Conservation (phyloP, 2,797 vertebrate genomes). For the Zalophus californianus region DNA sequence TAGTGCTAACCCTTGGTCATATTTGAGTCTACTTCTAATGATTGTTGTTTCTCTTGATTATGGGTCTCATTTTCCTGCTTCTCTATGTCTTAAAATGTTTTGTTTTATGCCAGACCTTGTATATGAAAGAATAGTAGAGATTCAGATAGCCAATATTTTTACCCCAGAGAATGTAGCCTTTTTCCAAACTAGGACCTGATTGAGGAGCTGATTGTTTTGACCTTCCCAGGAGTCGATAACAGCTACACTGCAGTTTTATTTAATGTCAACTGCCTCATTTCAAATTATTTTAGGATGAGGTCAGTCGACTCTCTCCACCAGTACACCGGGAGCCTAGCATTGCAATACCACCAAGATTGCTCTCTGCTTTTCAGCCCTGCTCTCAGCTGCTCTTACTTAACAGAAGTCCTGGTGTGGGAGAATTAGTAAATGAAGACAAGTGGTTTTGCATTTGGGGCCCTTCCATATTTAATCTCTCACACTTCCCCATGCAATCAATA, state of each 20-base stretch:
- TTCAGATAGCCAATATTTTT: not conserved
- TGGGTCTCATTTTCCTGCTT: not conserved
- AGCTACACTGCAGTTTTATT: not conserved
- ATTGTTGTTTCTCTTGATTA: not conserved
- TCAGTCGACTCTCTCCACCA: not conserved
- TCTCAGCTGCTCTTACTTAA: not conserved
- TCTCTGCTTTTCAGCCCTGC: not conserved
- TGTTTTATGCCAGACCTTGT: not conserved
- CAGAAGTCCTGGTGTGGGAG: not conserved
- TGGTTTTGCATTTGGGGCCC: not conserved
- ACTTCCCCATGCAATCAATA: not conserved
- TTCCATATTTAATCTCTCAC: not conserved
- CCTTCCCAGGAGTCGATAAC: too few relatives aligned
- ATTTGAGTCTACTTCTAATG: not conserved
- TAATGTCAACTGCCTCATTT: not conserved
- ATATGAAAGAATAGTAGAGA: not conserved
- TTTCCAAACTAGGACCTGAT: not conserved
- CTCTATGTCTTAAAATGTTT: not conserved
- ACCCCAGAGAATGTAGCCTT: not conserved
- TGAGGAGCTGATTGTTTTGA: not conserved
- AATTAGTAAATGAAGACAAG: not conserved
- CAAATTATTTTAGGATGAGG: not conserved
- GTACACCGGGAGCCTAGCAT: not conserved
- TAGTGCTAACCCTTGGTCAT: not conserved
- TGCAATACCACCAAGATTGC: fast-evolving